A percentile compares a stretch with the other conserved stretches of the same genome.
Conservation (phyloP, 2,888 invertebrate species). For the Schizaphis graminum region DNA sequence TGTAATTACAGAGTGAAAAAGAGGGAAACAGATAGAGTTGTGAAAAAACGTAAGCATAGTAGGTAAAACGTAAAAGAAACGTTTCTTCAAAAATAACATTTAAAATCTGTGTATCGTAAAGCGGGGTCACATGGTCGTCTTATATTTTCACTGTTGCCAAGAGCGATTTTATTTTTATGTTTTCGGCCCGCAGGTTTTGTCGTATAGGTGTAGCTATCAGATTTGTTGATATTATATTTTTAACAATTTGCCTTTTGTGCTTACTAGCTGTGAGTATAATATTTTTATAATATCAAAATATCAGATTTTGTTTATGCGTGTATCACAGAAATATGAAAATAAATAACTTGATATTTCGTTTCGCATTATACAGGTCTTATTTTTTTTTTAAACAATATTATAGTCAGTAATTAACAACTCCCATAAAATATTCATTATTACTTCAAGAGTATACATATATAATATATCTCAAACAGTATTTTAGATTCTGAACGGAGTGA, state of each 20-base stretch:
- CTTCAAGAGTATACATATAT: no score
- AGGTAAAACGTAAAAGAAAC: neutral
- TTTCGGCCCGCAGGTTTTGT: neutral
- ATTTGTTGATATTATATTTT: slow-evolving; percentile 18
- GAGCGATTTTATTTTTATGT: neutral
- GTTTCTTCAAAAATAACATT: neutral
- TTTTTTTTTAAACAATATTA: neutral
- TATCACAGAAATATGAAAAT: neutral
- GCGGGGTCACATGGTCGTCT: neutral
- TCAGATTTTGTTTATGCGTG: neutral
- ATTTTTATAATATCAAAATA: neutral
- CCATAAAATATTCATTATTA: neutral
- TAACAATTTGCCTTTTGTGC: neutral
- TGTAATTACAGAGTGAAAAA: slow-evolving; percentile 22
- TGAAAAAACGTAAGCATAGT: neutral
- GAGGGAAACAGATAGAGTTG: neutral
- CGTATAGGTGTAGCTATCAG: neutral
- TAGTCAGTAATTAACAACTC: neutral
- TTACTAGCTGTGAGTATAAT: neutral
- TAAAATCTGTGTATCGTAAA: neutral
- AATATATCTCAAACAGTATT: neutral
- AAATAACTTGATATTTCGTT: neutral
- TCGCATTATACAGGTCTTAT: neutral
- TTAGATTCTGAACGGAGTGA: no score
- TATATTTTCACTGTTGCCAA: neutral